Evolutionary conservation across 2,113 vertebrate genomes (phyloP).

Genomic region (Climacteris rufus): DNA sequence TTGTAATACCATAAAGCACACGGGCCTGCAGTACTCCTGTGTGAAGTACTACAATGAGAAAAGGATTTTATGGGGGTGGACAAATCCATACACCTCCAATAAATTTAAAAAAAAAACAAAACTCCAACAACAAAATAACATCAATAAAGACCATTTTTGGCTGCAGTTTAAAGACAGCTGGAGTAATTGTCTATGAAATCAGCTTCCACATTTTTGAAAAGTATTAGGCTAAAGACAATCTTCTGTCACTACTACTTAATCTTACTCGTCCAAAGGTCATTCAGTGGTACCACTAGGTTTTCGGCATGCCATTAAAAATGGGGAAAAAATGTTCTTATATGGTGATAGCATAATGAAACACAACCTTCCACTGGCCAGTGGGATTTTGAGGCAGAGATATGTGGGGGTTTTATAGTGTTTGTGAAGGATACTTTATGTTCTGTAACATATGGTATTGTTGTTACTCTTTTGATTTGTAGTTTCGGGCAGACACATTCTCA

Average conservation of each 20-base stretch:
- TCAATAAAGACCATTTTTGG: neutral
- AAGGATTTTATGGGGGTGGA: neutral
- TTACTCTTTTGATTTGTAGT: constrained; percentile 81
- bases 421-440: constrained; percentile 68
- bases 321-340: constrained; percentile 51
- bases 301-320: neutral
- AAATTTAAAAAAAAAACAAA: neutral
- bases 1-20: neutral
- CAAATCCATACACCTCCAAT: neutral
- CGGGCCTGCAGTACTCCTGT: neutral
- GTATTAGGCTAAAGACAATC: constrained; percentile 21
- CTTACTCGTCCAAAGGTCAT: constrained; percentile 21
- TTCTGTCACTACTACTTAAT: constrained; percentile 52
- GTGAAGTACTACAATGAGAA: neutral
- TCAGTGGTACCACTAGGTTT: neutral
- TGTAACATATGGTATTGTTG: constrained; percentile 82
- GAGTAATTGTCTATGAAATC: neutral
- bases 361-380: constrained; percentile 43
- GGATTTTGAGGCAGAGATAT: constrained; percentile 58
- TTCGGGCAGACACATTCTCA: constrained; percentile 77
- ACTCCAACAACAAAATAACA: neutral
- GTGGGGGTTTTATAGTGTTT: constrained; percentile 60
- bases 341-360: constrained; percentile 48
- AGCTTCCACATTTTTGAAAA: constrained; percentile 25
- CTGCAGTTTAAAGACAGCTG: neutral